phyloP scores from a whole-genome alignment of 1,140 invertebrate species.

The Eumeta japonica region DNA sequence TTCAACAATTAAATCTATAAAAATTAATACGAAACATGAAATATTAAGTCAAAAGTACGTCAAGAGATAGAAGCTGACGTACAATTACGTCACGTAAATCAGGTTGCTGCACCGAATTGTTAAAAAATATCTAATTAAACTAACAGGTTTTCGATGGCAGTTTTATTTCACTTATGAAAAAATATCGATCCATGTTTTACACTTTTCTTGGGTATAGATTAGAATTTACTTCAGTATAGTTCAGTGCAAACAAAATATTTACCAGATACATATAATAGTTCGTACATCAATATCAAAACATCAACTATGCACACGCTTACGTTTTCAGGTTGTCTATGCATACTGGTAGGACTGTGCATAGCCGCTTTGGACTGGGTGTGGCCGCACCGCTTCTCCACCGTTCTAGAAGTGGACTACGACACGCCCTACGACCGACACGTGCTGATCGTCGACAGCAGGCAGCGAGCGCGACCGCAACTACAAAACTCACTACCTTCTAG shows the following conservation, averaged over 20 bases:
- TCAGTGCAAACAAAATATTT: neutral
- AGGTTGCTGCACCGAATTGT: too few relatives aligned
- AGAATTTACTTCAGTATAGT: neutral
- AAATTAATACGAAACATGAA: too few relatives aligned
- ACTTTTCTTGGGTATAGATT: neutral
- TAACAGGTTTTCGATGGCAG: too few relatives aligned
- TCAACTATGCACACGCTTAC: conserved; percentile 1
- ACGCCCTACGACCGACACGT: conserved; percentile 91
- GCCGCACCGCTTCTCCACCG: conserved; percentile 88
- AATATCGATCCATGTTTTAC: too few relatives aligned
- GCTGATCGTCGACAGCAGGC: conserved; percentile 85
- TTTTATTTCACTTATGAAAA: too few relatives aligned
- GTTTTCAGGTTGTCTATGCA: conserved; percentile 70
- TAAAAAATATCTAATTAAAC: too few relatives aligned
- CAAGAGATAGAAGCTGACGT: too few relatives aligned
- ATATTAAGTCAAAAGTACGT: too few relatives aligned
- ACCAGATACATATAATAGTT: too few relatives aligned
- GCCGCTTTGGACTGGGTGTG: conserved; percentile 81
- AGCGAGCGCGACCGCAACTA: conserved; percentile 45
- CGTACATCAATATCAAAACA: too few relatives aligned
- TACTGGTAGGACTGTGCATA: conserved; percentile 74
- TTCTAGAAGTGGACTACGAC: conserved; percentile 90
- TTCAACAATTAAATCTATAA: too few relatives aligned
- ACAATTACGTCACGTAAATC: too few relatives aligned
- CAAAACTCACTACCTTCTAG: conserved; percentile 40